phyloP scores from a whole-genome alignment of 2,888 invertebrate genomes.

The Erannis defoliaria region DNA sequence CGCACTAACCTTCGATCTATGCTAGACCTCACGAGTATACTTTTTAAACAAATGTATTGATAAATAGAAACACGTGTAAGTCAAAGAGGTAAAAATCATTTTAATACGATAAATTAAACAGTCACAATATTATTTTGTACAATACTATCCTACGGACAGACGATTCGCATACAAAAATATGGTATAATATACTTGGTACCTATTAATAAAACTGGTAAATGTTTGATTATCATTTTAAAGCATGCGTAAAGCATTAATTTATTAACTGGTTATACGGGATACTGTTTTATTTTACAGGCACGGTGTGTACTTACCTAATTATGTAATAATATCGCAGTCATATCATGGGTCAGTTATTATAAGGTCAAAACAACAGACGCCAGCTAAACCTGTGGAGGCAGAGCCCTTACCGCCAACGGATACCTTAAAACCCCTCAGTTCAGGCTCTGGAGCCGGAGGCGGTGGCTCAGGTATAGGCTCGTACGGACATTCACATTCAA shows the following conservation, averaged over 20 bases:
- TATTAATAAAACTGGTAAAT: neutral
- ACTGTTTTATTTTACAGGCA: neutral
- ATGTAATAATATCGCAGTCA: neutral
- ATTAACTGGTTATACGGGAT: neutral
- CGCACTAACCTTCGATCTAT: too few species aligned
- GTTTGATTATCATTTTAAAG: neutral
- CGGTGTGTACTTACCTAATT: too few species aligned
- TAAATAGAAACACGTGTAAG: neutral
- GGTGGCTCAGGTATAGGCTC: slow-evolving; percentile 16
- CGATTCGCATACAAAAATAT: neutral
- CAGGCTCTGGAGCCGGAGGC: slow-evolving; percentile 19
- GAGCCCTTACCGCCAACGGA: slow-evolving; percentile 61
- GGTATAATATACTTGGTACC: neutral
- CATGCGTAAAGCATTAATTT: neutral
- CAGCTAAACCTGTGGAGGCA: slow-evolving; percentile 55
- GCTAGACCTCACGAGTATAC: too few species aligned
- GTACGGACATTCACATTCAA: slow-evolving; percentile 54
- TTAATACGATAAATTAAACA: slow-evolving; percentile 1
- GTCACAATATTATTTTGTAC: slow-evolving; percentile 7
- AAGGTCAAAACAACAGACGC: slow-evolving; percentile 43
- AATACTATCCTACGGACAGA: slow-evolving; percentile 4
- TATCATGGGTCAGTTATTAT: neutral
- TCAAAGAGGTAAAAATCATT: neutral
- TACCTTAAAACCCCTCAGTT: slow-evolving; percentile 53
- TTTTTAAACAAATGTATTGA: neutral